Evolutionary conservation across 2,888 invertebrate genomes (phyloP).

Genomic region (Aphidoletes aphidimyza): DNA sequence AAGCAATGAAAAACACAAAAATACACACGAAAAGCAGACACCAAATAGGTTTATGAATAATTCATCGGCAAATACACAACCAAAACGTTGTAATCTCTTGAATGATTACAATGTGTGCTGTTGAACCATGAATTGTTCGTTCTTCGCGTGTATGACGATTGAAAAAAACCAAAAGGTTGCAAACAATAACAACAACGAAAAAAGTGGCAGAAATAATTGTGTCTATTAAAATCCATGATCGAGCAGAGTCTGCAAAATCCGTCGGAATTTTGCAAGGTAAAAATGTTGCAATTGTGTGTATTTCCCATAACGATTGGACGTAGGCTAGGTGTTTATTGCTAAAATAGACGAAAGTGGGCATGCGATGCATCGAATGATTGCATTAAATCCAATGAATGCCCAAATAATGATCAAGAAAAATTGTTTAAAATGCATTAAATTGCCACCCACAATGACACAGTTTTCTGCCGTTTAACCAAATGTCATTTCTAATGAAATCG

Average conservation of each 20-base stretch:
- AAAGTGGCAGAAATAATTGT: slow-evolving; percentile 29
- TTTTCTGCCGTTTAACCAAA: background rate
- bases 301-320: background rate
- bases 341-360: background rate
- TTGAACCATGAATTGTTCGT: slow-evolving; percentile 6
- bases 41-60: slow-evolving; percentile 23
- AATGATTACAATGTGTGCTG: too few relatives aligned
- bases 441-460: slow-evolving; percentile 23
- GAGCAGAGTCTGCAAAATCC: background rate
- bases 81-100: background rate
- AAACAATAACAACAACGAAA: background rate
- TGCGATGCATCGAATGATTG: background rate
- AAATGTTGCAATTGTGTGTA: background rate
- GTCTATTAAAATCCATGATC: background rate
- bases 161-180: background rate
- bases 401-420: background rate
- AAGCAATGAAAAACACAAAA: background rate
- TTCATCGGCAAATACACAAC: background rate
- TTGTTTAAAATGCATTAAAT: background rate
- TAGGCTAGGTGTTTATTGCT: background rate
- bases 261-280: slow-evolving; percentile 30
- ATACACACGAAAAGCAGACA: background rate
- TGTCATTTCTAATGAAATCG: background rate
- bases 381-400: background rate
- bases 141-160: background rate